Conservation (phyloP, 1,140 invertebrate genomes). For the Camponotus floridanus region DNA sequence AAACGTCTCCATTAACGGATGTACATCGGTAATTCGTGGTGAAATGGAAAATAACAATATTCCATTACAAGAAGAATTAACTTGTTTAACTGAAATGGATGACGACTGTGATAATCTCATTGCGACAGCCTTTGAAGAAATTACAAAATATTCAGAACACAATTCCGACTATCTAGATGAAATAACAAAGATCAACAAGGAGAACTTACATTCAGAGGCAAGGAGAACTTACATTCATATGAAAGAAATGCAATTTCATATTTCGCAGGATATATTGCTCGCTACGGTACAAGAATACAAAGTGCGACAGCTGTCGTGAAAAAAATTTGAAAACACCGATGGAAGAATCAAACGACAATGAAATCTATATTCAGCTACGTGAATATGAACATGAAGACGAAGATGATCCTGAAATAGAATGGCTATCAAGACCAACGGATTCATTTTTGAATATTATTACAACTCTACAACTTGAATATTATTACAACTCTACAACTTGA, state of each 20-base stretch:
- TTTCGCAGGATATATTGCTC: slow-evolving; percentile 25
- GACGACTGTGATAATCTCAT: slow-evolving; percentile 2
- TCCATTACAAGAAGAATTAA: background rate
- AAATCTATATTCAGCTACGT: slow-evolving; percentile 10
- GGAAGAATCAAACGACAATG: slow-evolving; percentile 3
- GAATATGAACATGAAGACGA: background rate
- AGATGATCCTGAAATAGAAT: slow-evolving; percentile 10
- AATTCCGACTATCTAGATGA: background rate
- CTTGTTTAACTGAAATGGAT: background rate
- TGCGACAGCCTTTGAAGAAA: slow-evolving; percentile 18
- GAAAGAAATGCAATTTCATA: slow-evolving; percentile 1
- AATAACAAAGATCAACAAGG: no score
- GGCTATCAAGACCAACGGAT: slow-evolving; percentile 26
- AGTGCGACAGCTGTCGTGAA: slow-evolving; percentile 9
- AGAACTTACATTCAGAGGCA: no score
- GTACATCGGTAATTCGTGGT: no score
- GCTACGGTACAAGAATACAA: background rate
- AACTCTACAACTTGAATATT: no score
- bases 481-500: no score
- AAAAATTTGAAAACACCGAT: slow-evolving; percentile 26
- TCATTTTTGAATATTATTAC: no score
- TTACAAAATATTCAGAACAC: background rate
- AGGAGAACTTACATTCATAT: no score
- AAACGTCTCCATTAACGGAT: background rate
- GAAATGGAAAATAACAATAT: background rate